phyloP scores from a whole-genome alignment of 2,888 invertebrate species.

The Diadromus collaris region DNA sequence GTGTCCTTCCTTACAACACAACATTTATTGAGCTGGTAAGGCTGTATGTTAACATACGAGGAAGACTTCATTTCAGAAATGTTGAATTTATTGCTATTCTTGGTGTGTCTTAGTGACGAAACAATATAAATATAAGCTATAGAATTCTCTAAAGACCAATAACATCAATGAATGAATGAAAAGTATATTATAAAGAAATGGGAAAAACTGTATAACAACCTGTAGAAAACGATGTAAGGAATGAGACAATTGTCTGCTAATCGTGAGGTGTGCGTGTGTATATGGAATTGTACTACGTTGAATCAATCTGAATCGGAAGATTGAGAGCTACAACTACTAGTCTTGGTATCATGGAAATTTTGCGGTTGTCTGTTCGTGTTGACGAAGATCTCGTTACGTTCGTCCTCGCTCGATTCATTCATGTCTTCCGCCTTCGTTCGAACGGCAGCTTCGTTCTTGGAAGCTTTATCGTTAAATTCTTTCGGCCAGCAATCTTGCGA shows the following conservation, averaged over 20 bases:
- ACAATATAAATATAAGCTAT: conserved; percentile 38
- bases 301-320: conserved; percentile 68
- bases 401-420: conserved; percentile 71
- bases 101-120: conserved; percentile 2
- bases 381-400: conserved; percentile 82
- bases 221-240: neutral
- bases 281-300: conserved; percentile 15
- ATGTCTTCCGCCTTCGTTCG: conserved; percentile 61
- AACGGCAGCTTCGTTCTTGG: conserved; percentile 19
- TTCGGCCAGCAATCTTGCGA: conserved; percentile 76
- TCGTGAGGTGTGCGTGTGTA: neutral
- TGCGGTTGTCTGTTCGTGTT: conserved; percentile 83
- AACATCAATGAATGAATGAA: neutral
- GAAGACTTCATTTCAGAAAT: neutral
- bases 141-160: conserved; percentile 3
- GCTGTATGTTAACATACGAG: neutral
- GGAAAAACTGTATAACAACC: neutral
- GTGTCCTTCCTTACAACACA: neutral
- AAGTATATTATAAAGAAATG: neutral
- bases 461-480: conserved; percentile 75
- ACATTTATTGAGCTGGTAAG: conserved; percentile 15
- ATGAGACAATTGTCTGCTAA: neutral
- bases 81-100: conserved; percentile 32
- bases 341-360: conserved; percentile 53
- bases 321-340: conserved; percentile 66